Evolutionary conservation across 2,888 invertebrate genomes (phyloP).

Genomic region (Stenoptilia bipunctidactyla): DNA sequence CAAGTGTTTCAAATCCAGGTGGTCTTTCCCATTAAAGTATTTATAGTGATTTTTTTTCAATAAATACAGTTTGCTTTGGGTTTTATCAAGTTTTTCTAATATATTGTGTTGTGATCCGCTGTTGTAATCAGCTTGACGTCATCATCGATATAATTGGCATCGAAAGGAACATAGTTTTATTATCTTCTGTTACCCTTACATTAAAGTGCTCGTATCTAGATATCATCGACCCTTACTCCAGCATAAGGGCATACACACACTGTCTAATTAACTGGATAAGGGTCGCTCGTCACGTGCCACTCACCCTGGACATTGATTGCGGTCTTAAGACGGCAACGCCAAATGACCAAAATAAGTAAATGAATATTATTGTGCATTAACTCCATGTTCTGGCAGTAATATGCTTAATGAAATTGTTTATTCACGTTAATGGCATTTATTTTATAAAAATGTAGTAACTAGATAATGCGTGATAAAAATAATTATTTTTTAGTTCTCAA

Average conservation of each 20-base stretch:
- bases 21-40: slow-evolving; percentile 15
- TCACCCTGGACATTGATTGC: slow-evolving; percentile 60
- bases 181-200: too few species aligned
- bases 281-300: slow-evolving; percentile 47
- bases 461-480: too few species aligned
- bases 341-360: not conserved
- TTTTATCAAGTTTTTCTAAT: too few species aligned
- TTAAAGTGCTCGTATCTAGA: too few species aligned
- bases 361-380: not conserved
- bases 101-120: not conserved
- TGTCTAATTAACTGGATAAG: slow-evolving; percentile 42
- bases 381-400: not conserved
- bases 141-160: too few species aligned
- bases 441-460: too few species aligned
- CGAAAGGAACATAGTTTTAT: too few species aligned
- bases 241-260: slow-evolving; percentile 11
- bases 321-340: slow-evolving; percentile 27
- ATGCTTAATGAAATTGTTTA: too few species aligned
- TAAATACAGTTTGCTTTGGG: not conserved
- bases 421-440: too few species aligned
- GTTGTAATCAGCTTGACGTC: too few species aligned
- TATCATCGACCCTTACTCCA: not conserved
- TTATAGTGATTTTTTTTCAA: not conserved
- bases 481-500: too few species aligned
- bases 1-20: slow-evolving; percentile 18